Percentiles rank a stretch among this genome's conserved stretches.
phyloP scores from a whole-genome alignment of 2,888 invertebrate genomes.

The Epsilonema sp. region DNA sequence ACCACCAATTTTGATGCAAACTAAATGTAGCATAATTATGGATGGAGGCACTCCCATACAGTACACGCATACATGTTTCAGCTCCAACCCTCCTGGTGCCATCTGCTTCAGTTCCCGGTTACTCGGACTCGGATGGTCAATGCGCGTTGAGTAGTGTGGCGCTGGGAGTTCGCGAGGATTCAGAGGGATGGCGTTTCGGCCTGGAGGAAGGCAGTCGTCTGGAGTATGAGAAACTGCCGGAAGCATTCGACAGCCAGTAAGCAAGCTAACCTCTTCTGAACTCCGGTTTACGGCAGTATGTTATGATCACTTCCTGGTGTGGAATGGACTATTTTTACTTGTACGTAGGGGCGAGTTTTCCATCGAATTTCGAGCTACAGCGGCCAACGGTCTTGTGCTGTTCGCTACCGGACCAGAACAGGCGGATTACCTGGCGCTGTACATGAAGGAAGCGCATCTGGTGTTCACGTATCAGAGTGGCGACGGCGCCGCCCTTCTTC shows the following conservation, averaged over 20 bases:
- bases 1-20: too few species aligned
- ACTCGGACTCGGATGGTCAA: conserved; percentile 11
- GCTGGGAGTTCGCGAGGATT: conserved; percentile 15
- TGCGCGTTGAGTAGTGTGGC: conserved; percentile 18
- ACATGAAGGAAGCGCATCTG: conserved; percentile 64
- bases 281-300: not conserved
- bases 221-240: conserved; percentile 27
- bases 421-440: conserved; percentile 60
- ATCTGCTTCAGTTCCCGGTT: too few species aligned
- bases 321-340: conserved; percentile 4
- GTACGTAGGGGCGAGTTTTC: conserved; percentile 45
- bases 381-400: conserved; percentile 57
- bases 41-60: too few species aligned
- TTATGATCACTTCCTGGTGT: not conserved
- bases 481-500: conserved; percentile 46
- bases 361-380: conserved; percentile 53
- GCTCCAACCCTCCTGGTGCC: too few species aligned
- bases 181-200: conserved; percentile 30
- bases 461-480: conserved; percentile 63
- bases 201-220: conserved; percentile 25
- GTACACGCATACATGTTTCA: too few species aligned
- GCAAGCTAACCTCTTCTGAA: not conserved
- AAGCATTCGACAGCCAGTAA: conserved; percentile 16
- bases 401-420: conserved; percentile 44
- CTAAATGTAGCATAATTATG: too few species aligned